These are phyloP conservation scores for Lepidonotus clava DNA, from an alignment of 2,888 invertebrate species.

Conservation along the genomic window DNA sequence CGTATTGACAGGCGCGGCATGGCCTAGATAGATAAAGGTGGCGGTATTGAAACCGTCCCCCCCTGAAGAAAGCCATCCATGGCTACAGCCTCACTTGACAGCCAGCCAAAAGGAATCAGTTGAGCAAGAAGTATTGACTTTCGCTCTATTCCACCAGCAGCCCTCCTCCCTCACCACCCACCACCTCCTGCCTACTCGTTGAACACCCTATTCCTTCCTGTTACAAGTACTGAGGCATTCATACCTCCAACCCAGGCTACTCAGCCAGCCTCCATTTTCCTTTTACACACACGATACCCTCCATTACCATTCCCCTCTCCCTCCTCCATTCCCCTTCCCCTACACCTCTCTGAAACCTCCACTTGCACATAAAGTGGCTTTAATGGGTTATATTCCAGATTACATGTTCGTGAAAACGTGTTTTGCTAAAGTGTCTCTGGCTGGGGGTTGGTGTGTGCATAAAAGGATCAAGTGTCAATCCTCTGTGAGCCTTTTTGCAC, in stretches of 20 bases:
- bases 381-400: background rate
- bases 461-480: too few relatives aligned
- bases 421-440: background rate
- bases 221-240: background rate
- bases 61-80: background rate
- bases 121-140: slow-evolving; percentile 47
- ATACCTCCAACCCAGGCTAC: background rate
- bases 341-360: background rate
- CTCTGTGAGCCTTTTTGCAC: too few relatives aligned
- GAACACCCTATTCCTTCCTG: slow-evolving; percentile 34
- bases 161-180: background rate
- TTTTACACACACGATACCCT: background rate
- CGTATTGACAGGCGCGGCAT: slow-evolving; percentile 11
- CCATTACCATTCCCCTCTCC: background rate
- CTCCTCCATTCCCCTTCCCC: background rate
- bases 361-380: background rate
- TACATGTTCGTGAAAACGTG: slow-evolving; percentile 16
- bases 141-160: slow-evolving; percentile 15
- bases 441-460: too few relatives aligned
- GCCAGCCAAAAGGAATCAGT: slow-evolving; percentile 30
- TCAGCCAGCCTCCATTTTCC: background rate
- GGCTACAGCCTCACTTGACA: slow-evolving; percentile 34
- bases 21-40: slow-evolving; percentile 45
- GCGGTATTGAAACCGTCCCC: slow-evolving; percentile 3
- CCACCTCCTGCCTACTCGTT: background rate